Conservation (phyloP, 1,140 invertebrate species). For the Neoseiulus cucumeris region DNA sequence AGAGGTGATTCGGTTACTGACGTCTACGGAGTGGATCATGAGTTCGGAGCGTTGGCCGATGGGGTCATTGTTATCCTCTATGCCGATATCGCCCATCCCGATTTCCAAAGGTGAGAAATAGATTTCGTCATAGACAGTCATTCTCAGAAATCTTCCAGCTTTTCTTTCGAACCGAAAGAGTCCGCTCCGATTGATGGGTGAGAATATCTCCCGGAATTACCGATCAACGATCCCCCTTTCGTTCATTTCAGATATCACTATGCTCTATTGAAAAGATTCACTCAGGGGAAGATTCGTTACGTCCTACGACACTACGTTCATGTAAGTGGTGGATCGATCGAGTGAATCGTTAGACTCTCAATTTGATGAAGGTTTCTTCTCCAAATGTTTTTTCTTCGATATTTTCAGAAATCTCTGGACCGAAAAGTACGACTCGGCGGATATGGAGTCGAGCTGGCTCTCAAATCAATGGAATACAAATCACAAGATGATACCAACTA, state of each 20-base stretch:
- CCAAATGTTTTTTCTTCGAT: background rate
- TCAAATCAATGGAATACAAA: conserved; percentile 99
- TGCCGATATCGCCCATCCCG: conserved; percentile 54
- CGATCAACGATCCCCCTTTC: background rate
- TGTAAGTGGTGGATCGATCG: conserved; percentile 25
- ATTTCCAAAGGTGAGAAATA: background rate
- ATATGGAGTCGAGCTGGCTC: conserved; percentile 92
- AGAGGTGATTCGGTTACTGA: conserved; percentile 24
- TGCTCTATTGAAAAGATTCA: conserved; percentile 42
- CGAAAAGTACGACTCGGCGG: conserved; percentile 60
- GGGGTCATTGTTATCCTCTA: conserved; percentile 54
- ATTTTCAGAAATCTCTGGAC: conserved; percentile 33
- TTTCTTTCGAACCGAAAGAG: background rate
- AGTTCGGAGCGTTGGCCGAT: conserved; percentile 40
- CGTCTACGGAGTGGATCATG: conserved; percentile 61
- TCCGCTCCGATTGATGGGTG: background rate
- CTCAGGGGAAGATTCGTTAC: conserved; percentile 54
- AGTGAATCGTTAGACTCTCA: background rate
- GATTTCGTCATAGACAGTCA: background rate
- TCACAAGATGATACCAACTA: conserved; percentile 80
- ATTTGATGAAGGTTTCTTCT: background rate
- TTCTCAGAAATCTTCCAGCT: background rate
- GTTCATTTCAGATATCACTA: conserved; percentile 39
- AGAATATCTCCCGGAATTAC: background rate
- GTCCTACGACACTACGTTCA: conserved; percentile 63